Base-by-base conservation (phyloP, 2,888 invertebrate genomes). In the Catocala nupta region DNA sequence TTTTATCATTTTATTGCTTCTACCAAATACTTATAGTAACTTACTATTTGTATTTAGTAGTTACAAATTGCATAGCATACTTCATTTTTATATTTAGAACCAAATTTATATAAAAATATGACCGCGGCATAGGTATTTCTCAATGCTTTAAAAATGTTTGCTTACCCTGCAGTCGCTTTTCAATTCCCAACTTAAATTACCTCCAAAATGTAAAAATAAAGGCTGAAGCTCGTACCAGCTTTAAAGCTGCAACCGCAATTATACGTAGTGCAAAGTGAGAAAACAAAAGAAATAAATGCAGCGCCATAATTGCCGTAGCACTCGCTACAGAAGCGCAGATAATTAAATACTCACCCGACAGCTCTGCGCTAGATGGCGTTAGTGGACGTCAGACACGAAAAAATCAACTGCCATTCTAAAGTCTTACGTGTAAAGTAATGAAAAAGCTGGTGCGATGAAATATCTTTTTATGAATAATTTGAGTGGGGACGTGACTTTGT, bases 401-500 rank as follows among this genome's bases (percentile, higher is more conserved):
- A 60, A 63, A 11, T 25, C 55, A 55, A 39, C 34, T 10, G 11
- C 50, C 44, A 13, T 58, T 59, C 53, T 11, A 12, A 63, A 70
- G 47, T 73, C 61, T 55, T n/a, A 44, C 49, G 13, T 50, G 13
- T 63, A 56, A 70, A 59, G 58, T 73, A 66, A 58, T 13, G 47
- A 56, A 25, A 54, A 59, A 63, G 33, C 34, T 52, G 62, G 53
- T 65, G 60, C 59, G 55, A 60, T 63, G 45, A 16, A 65, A 44
- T 12, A 16, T 68, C 50, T 47, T 61, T 61, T 63, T 52, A 48
- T 48, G 48, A 48, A 48, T 48, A 48, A 48, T 47, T 47, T 47
- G 8, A 48, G 25, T 13, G 25, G 48, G 10, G 12, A 48, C 25
- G 12, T 48, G 25, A 25, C 16, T 48, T 48, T 39, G 36, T 39